Evolutionary conservation across 35 echinoderm and acorn worm species (phyloP).

Genomic region (Strongylocentrotus purpuratus): DNA sequence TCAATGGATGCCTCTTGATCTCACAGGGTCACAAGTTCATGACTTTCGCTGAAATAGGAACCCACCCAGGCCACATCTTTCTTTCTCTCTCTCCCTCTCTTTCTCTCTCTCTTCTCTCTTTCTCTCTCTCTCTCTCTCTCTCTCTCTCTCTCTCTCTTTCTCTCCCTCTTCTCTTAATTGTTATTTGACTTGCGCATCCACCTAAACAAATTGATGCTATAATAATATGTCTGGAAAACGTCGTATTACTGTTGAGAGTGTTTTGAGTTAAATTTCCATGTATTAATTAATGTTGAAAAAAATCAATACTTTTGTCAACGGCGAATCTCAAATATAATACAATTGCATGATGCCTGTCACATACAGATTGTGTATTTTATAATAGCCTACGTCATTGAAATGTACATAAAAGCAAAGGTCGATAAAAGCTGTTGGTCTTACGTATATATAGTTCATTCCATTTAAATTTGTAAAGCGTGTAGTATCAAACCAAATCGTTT

Average conservation of each 20-base stretch:
- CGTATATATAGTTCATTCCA: neutral
- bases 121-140: neutral
- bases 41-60: neutral
- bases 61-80: neutral
- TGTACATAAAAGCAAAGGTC: neutral
- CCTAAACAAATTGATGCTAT: too few relatives aligned
- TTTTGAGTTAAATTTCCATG: too few relatives aligned
- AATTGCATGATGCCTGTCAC: neutral
- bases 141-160: too few relatives aligned
- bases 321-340: neutral
- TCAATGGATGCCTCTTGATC: neutral
- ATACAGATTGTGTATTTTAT: too few relatives aligned
- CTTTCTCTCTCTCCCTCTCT: neutral
- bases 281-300: too few relatives aligned
- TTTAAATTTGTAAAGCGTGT: neutral
- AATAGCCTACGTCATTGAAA: neutral
- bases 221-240: too few relatives aligned
- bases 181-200: too few relatives aligned
- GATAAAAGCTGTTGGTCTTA: neutral
- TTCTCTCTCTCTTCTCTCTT: neutral
- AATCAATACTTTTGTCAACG: neutral
- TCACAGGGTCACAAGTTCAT: neutral
- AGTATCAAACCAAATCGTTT: too few relatives aligned
- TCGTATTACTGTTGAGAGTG: too few relatives aligned
- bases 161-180: too few relatives aligned